phyloP scores from a whole-genome alignment of 2,113 vertebrate genomes.

The Spea bombifrons region DNA sequence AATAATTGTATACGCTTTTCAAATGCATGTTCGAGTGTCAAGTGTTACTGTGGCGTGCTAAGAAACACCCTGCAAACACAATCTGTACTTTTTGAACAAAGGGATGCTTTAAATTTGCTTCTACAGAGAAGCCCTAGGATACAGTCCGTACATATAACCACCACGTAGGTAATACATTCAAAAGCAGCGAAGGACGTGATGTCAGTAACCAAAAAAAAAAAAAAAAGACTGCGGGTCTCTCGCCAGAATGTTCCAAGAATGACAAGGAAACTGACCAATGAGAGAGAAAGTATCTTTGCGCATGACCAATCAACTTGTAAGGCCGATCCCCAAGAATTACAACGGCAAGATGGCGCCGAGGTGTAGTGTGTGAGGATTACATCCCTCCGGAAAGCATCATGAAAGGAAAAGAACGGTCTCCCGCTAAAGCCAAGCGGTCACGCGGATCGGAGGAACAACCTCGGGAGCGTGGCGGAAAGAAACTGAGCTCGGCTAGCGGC shows the following conservation, averaged over 20 bases:
- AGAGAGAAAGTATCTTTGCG: rapidly evolving
- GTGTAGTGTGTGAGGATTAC: constrained; percentile 65
- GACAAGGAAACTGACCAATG: neutral
- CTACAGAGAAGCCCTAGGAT: too few relatives aligned
- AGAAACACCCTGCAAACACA: too few relatives aligned
- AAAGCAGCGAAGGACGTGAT: constrained; percentile 5
- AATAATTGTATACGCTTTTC: too few relatives aligned
- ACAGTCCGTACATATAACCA: too few relatives aligned
- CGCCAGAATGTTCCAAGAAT: neutral
- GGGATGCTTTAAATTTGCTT: too few relatives aligned
- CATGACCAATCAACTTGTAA: constrained; percentile 48
- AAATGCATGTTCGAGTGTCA: too few relatives aligned
- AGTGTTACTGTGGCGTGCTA: too few relatives aligned
- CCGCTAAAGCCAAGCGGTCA: constrained; percentile 88
- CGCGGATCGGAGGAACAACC: constrained; percentile 81
- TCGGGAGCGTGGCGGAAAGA: constrained; percentile 87
- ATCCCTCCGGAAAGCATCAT: constrained; percentile 64
- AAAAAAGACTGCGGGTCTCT: neutral
- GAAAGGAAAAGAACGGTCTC: constrained; percentile 95
- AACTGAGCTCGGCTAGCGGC: constrained; percentile 73
- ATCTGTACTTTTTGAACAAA: too few relatives aligned
- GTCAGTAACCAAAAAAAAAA: neutral
- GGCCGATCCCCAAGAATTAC: constrained; percentile 55
- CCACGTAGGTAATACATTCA: too few relatives aligned
- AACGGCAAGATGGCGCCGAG: constrained; percentile 69